Conservation (phyloP, 92 coral and sea anemone genomes). For the Epizoanthus rinbou region DNA sequence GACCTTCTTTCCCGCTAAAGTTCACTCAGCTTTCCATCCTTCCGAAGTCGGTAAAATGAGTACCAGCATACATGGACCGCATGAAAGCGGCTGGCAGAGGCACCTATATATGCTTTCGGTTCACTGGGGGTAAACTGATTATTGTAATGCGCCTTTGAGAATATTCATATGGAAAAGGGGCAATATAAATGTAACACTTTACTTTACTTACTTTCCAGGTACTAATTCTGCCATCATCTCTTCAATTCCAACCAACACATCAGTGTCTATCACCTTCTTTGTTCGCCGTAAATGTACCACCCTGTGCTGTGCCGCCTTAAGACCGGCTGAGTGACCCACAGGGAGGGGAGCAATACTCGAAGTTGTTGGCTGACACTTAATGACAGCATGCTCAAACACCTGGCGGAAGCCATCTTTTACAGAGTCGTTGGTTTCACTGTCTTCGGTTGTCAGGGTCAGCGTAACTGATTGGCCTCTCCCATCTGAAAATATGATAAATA, state of each 20-base stretch:
- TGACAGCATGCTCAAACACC: slow-evolving; percentile 83
- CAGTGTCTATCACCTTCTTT: slow-evolving; percentile 71
- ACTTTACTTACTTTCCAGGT: slow-evolving; percentile 86
- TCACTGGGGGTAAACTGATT: too few species aligned
- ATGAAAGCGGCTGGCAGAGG: too few species aligned
- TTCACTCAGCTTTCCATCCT: too few species aligned
- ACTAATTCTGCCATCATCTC: slow-evolving; percentile 90
- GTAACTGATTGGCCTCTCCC: slow-evolving; percentile 79
- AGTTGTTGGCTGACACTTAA: slow-evolving; percentile 65
- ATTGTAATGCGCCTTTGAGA: too few species aligned
- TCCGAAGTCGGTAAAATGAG: too few species aligned
- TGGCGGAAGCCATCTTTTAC: slow-evolving; percentile 93
- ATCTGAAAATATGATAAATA: slow-evolving; percentile 53
- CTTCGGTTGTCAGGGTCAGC: slow-evolving; percentile 70
- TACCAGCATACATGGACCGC: too few species aligned
- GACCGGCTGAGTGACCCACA: slow-evolving; percentile 87
- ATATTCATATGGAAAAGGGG: too few species aligned
- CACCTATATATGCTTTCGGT: too few species aligned
- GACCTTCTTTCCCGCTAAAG: too few species aligned
- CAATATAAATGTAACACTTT: too few species aligned
- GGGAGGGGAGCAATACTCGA: slow-evolving; percentile 97
- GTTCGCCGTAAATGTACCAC: slow-evolving; percentile 74
- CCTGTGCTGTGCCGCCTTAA: slow-evolving; percentile 93
- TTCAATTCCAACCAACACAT: slow-evolving; percentile 82
- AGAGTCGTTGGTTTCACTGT: slow-evolving; percentile 76